These are phyloP conservation scores for Paedocypris sp. DNA, from an alignment of 2,113 vertebrate genomes.

Conservation along the genomic window DNA sequence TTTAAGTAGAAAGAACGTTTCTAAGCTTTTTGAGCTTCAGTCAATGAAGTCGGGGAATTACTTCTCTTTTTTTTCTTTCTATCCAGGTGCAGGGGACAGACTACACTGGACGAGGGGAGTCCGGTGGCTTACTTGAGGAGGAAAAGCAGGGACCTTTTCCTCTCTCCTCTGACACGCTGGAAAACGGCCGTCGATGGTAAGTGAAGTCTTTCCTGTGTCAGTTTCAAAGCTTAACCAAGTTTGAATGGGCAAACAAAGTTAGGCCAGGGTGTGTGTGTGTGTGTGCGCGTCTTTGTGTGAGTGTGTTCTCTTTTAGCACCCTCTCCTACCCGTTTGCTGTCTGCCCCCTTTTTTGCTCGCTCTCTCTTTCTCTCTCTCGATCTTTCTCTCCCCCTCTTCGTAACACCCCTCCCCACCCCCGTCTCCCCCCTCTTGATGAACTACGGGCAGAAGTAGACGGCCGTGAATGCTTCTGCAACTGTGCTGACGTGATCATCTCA, in stretches of 20 bases:
- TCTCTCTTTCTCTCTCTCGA: conserved; percentile 13
- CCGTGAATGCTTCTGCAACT: conserved; percentile 29
- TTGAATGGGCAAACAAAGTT: conserved; percentile 34
- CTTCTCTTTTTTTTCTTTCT: neutral
- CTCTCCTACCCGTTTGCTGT: conserved; percentile 21
- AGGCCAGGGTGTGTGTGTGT: conserved; percentile 33
- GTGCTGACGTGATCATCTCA: conserved; percentile 34
- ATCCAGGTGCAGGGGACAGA: conserved; percentile 28
- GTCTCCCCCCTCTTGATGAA: conserved; percentile 22
- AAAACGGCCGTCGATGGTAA: conserved; percentile 44
- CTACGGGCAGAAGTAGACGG: conserved; percentile 27
- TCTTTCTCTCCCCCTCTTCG: conserved; percentile 27
- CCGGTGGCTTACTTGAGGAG: conserved; percentile 23
- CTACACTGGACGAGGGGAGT: conserved; percentile 19
- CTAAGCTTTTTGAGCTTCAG: conserved; percentile 21
- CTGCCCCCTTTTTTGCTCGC: too few species aligned
- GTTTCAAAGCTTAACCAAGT: conserved; percentile 32
- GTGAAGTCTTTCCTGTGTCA: conserved; percentile 37
- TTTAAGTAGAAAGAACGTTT: neutral
- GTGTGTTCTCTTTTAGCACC: conserved; percentile 4
- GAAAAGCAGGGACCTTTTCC: conserved; percentile 28
- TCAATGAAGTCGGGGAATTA: conserved; percentile 21
- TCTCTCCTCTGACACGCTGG: conserved; percentile 27
- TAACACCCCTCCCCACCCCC: conserved; percentile 5
- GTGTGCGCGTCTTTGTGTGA: neutral